Evolutionary conservation across 2,888 invertebrate genomes (phyloP).

Genomic region (Drosophila infuscata): DNA sequence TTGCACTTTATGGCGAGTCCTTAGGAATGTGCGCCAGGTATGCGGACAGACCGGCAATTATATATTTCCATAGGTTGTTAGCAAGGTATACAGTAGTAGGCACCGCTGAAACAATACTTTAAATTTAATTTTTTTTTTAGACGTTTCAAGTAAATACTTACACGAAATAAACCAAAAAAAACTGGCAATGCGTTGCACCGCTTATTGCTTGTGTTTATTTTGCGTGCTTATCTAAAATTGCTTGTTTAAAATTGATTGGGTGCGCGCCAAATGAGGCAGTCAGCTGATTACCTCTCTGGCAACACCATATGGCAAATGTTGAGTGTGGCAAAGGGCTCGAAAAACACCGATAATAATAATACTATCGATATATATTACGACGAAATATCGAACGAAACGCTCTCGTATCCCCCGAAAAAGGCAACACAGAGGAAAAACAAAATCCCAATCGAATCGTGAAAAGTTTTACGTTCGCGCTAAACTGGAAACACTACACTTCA

Average conservation of each 20-base stretch:
- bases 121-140: slow-evolving; percentile 1
- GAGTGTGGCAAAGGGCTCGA: slow-evolving; percentile 34
- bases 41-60: neutral
- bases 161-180: slow-evolving; percentile 2
- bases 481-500: slow-evolving; percentile 6
- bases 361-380: neutral
- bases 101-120: neutral
- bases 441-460: slow-evolving; percentile 58
- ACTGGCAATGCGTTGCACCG: slow-evolving; percentile 12
- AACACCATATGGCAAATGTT: slow-evolving; percentile 3
- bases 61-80: neutral
- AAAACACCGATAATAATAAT: slow-evolving; percentile 27
- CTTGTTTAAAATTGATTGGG: slow-evolving; percentile 9
- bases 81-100: slow-evolving; percentile 40
- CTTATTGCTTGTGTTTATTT: slow-evolving; percentile 6
- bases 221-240: slow-evolving; percentile 1
- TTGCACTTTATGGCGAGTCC: slow-evolving; percentile 46
- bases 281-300: slow-evolving; percentile 45
- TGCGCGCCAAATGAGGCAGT: slow-evolving; percentile 41
- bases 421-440: slow-evolving; percentile 55
- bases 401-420: slow-evolving; percentile 27
- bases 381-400: slow-evolving; percentile 23
- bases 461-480: slow-evolving; percentile 68
- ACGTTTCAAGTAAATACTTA: slow-evolving; percentile 18
- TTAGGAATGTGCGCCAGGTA: slow-evolving; percentile 31